A percentile compares a stretch with the other conserved stretches of the same genome.
Evolutionary conservation across 2,113 vertebrate genomes (phyloP).

Genomic region (Mormyrus lacerda): DNA sequence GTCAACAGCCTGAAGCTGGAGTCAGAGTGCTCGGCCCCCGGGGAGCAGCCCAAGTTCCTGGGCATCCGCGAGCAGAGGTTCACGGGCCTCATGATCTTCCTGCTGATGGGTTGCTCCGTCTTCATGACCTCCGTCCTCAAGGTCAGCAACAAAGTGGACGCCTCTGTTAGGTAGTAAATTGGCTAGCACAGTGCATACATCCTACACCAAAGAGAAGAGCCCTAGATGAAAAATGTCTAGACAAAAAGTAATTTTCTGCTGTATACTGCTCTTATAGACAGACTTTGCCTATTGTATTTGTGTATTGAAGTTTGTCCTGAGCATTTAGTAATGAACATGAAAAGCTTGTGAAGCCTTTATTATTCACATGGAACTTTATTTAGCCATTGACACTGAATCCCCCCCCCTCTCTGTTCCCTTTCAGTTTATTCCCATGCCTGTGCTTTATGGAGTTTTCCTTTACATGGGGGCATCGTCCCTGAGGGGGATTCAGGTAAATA

Average conservation of each 20-base stretch:
- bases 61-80: slow-evolving; percentile 96
- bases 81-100: slow-evolving; percentile 97
- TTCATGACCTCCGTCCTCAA: slow-evolving; percentile 97
- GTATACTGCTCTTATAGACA: background rate
- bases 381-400: slow-evolving; percentile 13
- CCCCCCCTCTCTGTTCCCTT: slow-evolving; percentile 18
- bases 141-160: slow-evolving; percentile 51
- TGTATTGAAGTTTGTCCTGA: background rate
- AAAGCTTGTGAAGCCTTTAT: background rate
- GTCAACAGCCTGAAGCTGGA: slow-evolving; percentile 97
- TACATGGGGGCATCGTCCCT: slow-evolving; percentile 98
- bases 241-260: background rate
- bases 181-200: background rate
- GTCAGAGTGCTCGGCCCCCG: slow-evolving; percentile 93
- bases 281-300: background rate
- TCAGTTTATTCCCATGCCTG: slow-evolving; percentile 97
- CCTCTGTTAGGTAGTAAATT: background rate
- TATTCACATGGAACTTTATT: background rate
- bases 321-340: background rate
- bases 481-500: slow-evolving; percentile 92
- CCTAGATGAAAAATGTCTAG: background rate
- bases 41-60: slow-evolving; percentile 96
- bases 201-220: background rate
- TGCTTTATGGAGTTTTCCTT: slow-evolving; percentile 94
- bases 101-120: slow-evolving; percentile 96